These are phyloP conservation scores for Prinia subflava DNA, from an alignment of 2,113 vertebrate species.

Conservation along the genomic window DNA sequence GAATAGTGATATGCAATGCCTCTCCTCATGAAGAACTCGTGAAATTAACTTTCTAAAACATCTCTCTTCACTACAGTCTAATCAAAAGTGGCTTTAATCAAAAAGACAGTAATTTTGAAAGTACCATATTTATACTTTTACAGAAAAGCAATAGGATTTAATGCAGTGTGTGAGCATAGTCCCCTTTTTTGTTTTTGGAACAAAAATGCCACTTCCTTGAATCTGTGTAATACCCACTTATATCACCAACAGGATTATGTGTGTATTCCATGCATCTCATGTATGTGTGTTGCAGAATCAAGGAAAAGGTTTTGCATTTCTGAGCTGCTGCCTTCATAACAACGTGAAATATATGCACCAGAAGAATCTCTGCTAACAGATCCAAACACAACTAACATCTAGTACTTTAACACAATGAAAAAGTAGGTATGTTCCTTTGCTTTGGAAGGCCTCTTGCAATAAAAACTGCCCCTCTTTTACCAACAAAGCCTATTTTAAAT, in stretches of 20 bases:
- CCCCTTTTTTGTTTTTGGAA: background rate
- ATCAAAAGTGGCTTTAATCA: background rate
- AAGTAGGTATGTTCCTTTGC: background rate
- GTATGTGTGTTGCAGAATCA: background rate
- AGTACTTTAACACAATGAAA: background rate
- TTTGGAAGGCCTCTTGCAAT: background rate
- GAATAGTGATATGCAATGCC: background rate
- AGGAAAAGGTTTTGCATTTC: background rate
- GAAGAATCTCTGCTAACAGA: background rate
- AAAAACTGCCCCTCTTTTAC: background rate
- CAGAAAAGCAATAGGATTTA: background rate
- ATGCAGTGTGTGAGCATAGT: background rate
- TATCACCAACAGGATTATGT: background rate
- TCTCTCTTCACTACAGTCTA: background rate
- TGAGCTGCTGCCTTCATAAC: background rate
- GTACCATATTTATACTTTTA: background rate
- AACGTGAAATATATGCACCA: background rate
- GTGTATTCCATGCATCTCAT: background rate
- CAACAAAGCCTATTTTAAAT: background rate
- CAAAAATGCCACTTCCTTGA: accelerated
- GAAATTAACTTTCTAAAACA: background rate
- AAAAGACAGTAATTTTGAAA: background rate
- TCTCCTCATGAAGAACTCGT: background rate
- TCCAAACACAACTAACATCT: background rate
- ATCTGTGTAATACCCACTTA: background rate